Conservation (phyloP, 2,888 invertebrate species). For the Cepaea hortensis region DNA sequence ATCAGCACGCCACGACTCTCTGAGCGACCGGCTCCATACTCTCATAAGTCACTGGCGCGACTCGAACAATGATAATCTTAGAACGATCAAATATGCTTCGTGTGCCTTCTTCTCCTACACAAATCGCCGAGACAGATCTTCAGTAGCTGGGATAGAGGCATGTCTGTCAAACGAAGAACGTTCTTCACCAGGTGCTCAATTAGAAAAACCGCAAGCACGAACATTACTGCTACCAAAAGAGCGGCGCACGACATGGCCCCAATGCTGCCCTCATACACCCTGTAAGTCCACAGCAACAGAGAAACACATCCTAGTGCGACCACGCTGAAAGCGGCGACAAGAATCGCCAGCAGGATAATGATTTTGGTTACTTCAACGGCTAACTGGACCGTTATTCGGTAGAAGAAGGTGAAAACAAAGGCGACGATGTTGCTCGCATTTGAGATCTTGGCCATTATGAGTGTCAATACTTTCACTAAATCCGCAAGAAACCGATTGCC, state of each 20-base stretch:
- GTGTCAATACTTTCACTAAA: neutral
- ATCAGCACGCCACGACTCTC: too few species aligned
- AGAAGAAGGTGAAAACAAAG: constrained; percentile 69
- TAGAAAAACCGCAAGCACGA: neutral
- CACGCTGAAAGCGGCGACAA: constrained; percentile 51
- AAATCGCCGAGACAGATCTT: neutral
- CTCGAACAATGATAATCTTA: too few species aligned
- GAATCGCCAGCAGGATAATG: constrained; percentile 42
- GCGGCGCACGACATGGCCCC: neutral
- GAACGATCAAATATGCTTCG: neutral
- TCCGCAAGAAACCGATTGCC: neutral
- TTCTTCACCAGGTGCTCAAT: constrained; percentile 30
- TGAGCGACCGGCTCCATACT: too few species aligned
- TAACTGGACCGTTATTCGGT: constrained; percentile 65
- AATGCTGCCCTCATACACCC: constrained; percentile 1
- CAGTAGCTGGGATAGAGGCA: constrained; percentile 2
- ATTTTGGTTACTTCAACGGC: constrained; percentile 55
- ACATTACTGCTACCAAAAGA: neutral
- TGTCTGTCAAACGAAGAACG: constrained; percentile 25
- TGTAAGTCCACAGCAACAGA: constrained; percentile 25
- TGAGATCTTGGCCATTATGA: neutral
- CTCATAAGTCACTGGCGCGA: too few species aligned
- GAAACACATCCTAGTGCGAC: constrained; percentile 52
- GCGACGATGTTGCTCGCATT: constrained; percentile 67
- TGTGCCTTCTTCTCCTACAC: constrained; percentile 2